A percentile compares a stretch with the other conserved stretches of the same genome.
These are phyloP conservation scores for Iphiclides podalirius DNA, from an alignment of 2,888 invertebrate genomes.

Conservation along the genomic window DNA sequence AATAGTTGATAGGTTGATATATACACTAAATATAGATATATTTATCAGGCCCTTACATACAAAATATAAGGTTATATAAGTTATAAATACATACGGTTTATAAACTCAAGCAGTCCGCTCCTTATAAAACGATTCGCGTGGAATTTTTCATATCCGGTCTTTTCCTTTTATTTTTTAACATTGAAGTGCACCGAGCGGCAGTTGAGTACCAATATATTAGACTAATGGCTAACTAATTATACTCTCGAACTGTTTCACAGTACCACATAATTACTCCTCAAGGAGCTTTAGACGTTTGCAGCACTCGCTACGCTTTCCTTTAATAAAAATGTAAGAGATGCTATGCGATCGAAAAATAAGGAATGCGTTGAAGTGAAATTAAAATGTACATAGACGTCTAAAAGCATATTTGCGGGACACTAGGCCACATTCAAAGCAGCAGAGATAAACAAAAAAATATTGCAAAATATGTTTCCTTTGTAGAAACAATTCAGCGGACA, in stretches of 20 bases:
- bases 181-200: slow-evolving; percentile 44
- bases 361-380: slow-evolving; percentile 8
- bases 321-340: slow-evolving; percentile 21
- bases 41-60: too few species aligned
- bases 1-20: too few species aligned
- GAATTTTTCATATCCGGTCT: slow-evolving; percentile 44
- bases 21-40: too few species aligned
- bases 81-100: not conserved
- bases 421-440: slow-evolving; percentile 25
- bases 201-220: slow-evolving; percentile 60
- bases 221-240: slow-evolving; percentile 72
- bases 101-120: slow-evolving; percentile 39
- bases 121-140: slow-evolving; percentile 37
- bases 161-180: slow-evolving; percentile 46
- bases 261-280: slow-evolving; percentile 60
- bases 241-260: slow-evolving; percentile 53
- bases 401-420: slow-evolving; percentile 15
- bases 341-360: not conserved
- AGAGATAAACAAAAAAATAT: slow-evolving; percentile 41
- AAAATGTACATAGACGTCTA: slow-evolving; percentile 4
- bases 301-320: slow-evolving; percentile 5
- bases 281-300: slow-evolving; percentile 40
- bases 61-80: too few species aligned
- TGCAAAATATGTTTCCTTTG: slow-evolving; percentile 33
- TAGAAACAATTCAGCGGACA: slow-evolving; percentile 24